Conservation (phyloP, 2,113 vertebrate species). For the Festucalex cinctus region DNA sequence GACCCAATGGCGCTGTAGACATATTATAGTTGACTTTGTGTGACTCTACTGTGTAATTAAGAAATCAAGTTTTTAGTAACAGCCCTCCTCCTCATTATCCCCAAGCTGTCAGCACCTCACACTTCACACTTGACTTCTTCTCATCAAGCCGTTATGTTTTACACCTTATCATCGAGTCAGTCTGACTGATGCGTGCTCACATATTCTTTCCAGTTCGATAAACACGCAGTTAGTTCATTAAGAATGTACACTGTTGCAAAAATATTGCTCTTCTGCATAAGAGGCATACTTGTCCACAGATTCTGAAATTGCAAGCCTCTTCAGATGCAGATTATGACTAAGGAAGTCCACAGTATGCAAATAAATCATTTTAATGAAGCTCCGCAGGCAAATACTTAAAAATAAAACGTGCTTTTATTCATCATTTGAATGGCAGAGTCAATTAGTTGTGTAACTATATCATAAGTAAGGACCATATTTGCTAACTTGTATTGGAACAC, state of each 20-base stretch:
- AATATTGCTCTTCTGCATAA: background rate
- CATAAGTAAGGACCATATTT: no score
- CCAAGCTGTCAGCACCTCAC: slow-evolving; percentile 2
- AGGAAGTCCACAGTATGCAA: background rate
- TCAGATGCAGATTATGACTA: background rate
- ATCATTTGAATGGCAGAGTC: no score
- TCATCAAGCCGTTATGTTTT: background rate
- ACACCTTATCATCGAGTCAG: background rate
- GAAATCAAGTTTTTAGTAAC: background rate
- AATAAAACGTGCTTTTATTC: no score
- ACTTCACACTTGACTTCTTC: background rate
- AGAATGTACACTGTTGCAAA: background rate
- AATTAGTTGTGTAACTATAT: no score
- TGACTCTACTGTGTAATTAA: background rate
- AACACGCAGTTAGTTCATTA: background rate
- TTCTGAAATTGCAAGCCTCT: background rate
- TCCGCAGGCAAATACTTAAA: no score
- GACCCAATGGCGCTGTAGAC: background rate
- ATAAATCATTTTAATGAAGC: no score
- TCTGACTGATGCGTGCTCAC: background rate
- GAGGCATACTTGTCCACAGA: no score
- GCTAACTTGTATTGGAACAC: no score
- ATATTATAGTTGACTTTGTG: background rate
- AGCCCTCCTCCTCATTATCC: background rate
- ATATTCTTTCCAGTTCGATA: background rate